Conservation (phyloP, 2,888 invertebrate species). For the Tupiocoris notatus region DNA sequence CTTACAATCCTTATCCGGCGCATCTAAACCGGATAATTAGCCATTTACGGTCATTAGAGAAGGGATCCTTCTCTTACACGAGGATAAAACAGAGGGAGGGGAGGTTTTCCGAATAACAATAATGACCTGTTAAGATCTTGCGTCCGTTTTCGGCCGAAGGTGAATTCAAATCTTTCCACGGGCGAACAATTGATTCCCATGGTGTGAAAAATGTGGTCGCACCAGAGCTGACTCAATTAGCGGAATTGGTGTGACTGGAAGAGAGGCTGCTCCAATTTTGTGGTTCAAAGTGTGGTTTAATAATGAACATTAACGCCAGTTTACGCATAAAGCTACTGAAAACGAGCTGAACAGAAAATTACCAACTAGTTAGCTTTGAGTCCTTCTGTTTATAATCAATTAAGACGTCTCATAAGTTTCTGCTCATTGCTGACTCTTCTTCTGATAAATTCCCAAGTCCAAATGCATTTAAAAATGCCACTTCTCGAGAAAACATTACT, state of each 20-base stretch:
- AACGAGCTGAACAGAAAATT: too few species aligned
- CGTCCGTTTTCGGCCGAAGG: background rate
- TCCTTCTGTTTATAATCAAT: too few species aligned
- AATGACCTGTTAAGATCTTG: background rate
- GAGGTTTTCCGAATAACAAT: background rate
- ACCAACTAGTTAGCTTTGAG: too few species aligned
- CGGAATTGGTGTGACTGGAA: background rate
- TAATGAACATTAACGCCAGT: too few species aligned
- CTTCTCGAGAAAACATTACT: too few species aligned
- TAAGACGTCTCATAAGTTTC: too few species aligned
- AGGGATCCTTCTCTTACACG: background rate
- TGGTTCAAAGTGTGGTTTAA: too few species aligned
- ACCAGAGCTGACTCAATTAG: background rate
- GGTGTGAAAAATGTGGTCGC: background rate
- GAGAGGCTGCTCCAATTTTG: too few species aligned
- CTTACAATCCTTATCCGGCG: background rate
- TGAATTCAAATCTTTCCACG: background rate
- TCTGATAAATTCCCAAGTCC: too few species aligned
- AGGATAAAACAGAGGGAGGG: background rate
- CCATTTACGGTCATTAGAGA: constrained; percentile 37
- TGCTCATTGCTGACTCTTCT: too few species aligned
- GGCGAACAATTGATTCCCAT: background rate
- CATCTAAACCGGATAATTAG: constrained; percentile 41
- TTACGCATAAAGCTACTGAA: too few species aligned
- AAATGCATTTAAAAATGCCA: too few species aligned